Conservation (phyloP, 2,797 vertebrate species). For the Rhinogobio ventralis region DNA sequence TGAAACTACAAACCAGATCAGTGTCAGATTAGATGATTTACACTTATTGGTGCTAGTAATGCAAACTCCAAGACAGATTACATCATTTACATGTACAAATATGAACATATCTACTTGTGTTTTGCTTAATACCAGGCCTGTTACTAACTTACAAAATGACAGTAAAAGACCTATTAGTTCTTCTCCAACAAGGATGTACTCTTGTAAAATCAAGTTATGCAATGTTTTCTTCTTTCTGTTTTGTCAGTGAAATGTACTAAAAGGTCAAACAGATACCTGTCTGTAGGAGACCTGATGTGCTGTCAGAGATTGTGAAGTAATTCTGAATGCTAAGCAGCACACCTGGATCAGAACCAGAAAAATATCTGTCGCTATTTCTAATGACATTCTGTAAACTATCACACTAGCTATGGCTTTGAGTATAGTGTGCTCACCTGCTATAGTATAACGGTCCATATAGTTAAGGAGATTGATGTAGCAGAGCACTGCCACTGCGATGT, state of each 20-base stretch:
- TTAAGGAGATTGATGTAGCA: slow-evolving; percentile 90
- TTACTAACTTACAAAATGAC: neutral
- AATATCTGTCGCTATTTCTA: neutral
- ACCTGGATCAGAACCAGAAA: slow-evolving; percentile 70
- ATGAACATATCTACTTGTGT: neutral
- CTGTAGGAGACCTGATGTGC: slow-evolving; percentile 84
- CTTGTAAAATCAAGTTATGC: neutral
- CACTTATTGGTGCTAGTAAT: too few species aligned
- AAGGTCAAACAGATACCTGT: slow-evolving; percentile 79
- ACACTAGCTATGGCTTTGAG: neutral
- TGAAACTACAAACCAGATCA: neutral
- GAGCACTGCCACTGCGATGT: slow-evolving; percentile 78
- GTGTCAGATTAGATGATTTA: too few species aligned
- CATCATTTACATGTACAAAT: neutral
- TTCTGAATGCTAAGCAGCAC: slow-evolving; percentile 83
- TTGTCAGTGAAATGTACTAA: neutral
- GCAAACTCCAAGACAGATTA: neutral
- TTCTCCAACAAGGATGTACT: slow-evolving; percentile 13
- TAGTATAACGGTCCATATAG: slow-evolving; percentile 91
- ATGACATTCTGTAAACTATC: neutral
- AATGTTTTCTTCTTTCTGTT: neutral
- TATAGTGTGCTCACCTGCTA: slow-evolving; percentile 80
- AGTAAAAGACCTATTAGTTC: neutral
- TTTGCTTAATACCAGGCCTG: neutral
- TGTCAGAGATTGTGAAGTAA: slow-evolving; percentile 82